Percentiles rank a stretch among this genome's conserved stretches.
These are phyloP conservation scores for Heterohyrax brucei DNA, from an alignment of 2,797 vertebrate genomes.

Conservation along the genomic window DNA sequence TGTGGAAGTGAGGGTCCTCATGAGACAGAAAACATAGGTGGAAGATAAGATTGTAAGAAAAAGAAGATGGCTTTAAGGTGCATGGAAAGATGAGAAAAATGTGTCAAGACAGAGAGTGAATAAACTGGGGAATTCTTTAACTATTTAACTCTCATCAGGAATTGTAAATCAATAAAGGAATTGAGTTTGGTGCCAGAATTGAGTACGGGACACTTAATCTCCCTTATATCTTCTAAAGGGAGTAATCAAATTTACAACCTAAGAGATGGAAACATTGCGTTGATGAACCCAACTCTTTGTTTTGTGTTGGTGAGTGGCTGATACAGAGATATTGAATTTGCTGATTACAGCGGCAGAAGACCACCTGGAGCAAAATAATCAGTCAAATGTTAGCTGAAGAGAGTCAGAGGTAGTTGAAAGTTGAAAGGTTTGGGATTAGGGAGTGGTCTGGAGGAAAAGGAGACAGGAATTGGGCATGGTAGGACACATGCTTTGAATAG, in stretches of 20 bases:
- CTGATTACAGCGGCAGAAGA: slow-evolving; percentile 48
- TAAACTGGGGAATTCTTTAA: slow-evolving; percentile 53
- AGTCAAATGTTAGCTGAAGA: slow-evolving; percentile 34
- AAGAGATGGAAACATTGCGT: slow-evolving; percentile 31
- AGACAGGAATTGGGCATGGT: slow-evolving; percentile 29
- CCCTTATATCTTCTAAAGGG: slow-evolving; percentile 13
- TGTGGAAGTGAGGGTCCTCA: not conserved
- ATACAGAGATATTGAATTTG: slow-evolving; percentile 54
- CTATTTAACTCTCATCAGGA: slow-evolving; percentile 38
- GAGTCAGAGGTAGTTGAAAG: not conserved
- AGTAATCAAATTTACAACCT: slow-evolving; percentile 51
- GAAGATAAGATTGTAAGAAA: slow-evolving; percentile 3
- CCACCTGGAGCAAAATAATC: slow-evolving; percentile 47
- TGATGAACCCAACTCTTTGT: slow-evolving; percentile 44
- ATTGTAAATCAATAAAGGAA: slow-evolving; percentile 36
- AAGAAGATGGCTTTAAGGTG: slow-evolving; percentile 37
- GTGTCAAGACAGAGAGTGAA: not conserved
- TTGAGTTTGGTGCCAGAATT: slow-evolving; percentile 40
- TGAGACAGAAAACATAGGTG: not conserved
- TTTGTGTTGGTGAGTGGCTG: slow-evolving; percentile 26
- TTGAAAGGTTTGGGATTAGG: slow-evolving; percentile 21
- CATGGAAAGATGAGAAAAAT: slow-evolving; percentile 58
- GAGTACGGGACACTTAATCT: slow-evolving; percentile 15
- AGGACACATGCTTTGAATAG: slow-evolving; percentile 25
- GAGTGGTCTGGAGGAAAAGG: not conserved